Percentiles rank a stretch among this genome's conserved stretches.
These are phyloP conservation scores for Cephonodes hylas DNA, from an alignment of 2,888 invertebrate species.

Conservation along the genomic window DNA sequence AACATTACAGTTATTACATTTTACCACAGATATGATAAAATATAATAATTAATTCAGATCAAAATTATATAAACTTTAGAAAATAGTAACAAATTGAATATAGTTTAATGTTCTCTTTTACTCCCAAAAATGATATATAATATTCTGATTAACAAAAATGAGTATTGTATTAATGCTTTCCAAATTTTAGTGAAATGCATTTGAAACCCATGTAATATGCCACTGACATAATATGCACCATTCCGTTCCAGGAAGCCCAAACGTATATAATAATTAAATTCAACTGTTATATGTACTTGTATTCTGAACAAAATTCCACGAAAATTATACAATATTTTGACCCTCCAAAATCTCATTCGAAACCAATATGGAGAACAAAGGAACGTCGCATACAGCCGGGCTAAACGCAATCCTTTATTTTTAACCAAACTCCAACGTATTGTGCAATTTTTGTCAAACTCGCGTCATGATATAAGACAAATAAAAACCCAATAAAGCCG, in stretches of 20 bases:
- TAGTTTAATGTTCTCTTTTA: too few species aligned
- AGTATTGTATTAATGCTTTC: too few species aligned
- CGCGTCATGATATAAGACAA: constrained; percentile 29
- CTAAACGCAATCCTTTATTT: neutral
- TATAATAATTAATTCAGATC: too few species aligned
- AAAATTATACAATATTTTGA: neutral
- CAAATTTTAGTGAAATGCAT: too few species aligned
- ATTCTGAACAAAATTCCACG: neutral
- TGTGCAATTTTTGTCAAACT: constrained; percentile 9
- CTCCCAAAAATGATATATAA: too few species aligned
- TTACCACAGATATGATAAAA: too few species aligned
- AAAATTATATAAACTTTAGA: too few species aligned
- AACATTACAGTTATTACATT: too few species aligned
- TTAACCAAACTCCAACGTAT: neutral
- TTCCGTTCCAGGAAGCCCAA: neutral
- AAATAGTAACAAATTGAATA: too few species aligned
- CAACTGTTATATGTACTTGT: too few species aligned
- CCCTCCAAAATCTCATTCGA: neutral
- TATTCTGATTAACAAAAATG: too few species aligned
- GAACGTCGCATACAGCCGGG: neutral
- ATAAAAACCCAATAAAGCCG: constrained; percentile 55
- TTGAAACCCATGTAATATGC: too few species aligned
- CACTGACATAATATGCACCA: neutral
- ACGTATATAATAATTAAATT: neutral
- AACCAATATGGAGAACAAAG: neutral